Conservation (phyloP, 2,888 invertebrate genomes). For the Apeira syringaria region DNA sequence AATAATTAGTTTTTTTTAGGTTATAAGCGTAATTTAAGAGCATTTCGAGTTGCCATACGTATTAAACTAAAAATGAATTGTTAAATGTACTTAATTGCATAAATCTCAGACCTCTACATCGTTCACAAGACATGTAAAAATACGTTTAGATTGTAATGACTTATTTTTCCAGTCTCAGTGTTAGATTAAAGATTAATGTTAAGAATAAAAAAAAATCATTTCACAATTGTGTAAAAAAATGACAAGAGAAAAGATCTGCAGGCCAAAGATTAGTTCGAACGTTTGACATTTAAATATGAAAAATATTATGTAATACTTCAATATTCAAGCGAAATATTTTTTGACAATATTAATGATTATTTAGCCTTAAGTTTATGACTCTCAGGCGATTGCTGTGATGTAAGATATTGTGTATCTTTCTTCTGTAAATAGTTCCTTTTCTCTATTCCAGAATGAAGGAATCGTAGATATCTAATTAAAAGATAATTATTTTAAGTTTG, state of each 20-base stretch:
- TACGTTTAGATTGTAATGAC: slow-evolving; percentile 21
- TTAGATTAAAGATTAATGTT: slow-evolving; percentile 44
- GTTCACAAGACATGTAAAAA: slow-evolving; percentile 29
- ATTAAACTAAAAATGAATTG: slow-evolving; percentile 46
- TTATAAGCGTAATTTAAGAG: slow-evolving; percentile 47
- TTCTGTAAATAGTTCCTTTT: slow-evolving; percentile 48
- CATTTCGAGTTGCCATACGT: slow-evolving; percentile 74
- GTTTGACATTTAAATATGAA: slow-evolving; percentile 43
- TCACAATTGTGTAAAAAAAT: slow-evolving; percentile 61
- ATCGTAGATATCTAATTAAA: slow-evolving; percentile 7
- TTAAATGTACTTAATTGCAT: slow-evolving; percentile 72
- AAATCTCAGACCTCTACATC: slow-evolving; percentile 15
- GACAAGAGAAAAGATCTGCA: slow-evolving; percentile 67
- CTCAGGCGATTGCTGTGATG: slow-evolving; percentile 81
- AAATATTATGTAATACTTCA: slow-evolving; percentile 31
- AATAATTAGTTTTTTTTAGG: slow-evolving; percentile 54
- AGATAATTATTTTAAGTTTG: slow-evolving; percentile 23
- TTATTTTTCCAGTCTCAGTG: slow-evolving; percentile 54
- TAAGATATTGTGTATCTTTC: slow-evolving; percentile 57
- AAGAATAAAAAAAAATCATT: slow-evolving; percentile 37
- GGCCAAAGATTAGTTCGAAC: slow-evolving; percentile 77
- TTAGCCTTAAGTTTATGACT: slow-evolving; percentile 65
- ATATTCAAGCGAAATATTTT: slow-evolving; percentile 45
- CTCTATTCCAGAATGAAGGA: slow-evolving; percentile 25
- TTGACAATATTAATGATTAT: slow-evolving; percentile 55